Percentiles rank a stretch among this genome's conserved stretches.
Conservation (phyloP, 2,888 invertebrate genomes). For the Falcaria lacertinaria region DNA sequence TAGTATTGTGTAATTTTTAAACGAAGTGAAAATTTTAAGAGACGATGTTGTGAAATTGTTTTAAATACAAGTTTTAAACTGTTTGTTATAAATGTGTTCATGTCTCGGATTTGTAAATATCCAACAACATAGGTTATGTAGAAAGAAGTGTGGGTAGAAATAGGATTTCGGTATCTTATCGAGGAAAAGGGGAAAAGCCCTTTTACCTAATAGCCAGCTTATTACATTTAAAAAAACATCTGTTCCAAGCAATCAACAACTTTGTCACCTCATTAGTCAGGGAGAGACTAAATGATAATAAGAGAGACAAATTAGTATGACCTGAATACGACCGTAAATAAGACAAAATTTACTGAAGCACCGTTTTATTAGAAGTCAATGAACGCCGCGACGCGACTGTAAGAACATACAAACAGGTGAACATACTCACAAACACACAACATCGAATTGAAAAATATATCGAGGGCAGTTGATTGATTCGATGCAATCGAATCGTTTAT, state of each 20-base stretch:
- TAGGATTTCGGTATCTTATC: no score
- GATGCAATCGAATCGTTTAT: slow-evolving; percentile 5
- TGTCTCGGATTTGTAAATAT: no score
- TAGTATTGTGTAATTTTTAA: not conserved
- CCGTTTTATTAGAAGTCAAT: slow-evolving; percentile 48
- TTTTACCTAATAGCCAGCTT: no score
- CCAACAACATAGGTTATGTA: no score
- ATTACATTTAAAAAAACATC: no score
- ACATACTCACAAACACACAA: slow-evolving; percentile 37
- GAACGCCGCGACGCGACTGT: slow-evolving; percentile 32
- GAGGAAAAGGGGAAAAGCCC: no score
- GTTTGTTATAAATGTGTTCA: no score
- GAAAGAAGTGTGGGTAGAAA: no score
- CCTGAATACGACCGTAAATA: slow-evolving; percentile 34
- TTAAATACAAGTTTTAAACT: no score
- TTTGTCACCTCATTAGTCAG: no score
- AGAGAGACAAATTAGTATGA: slow-evolving; percentile 10
- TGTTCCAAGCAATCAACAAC: not conserved
- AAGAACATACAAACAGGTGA: slow-evolving; percentile 45
- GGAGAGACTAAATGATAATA: no score
- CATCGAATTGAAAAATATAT: slow-evolving; percentile 6
- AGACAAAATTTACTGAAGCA: slow-evolving; percentile 39
- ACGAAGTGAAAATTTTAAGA: not conserved
- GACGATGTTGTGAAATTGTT: no score
- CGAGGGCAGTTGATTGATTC: slow-evolving; percentile 13